Conservation (phyloP, 1,140 invertebrate species). For the Penaeus vannamei region DNA sequence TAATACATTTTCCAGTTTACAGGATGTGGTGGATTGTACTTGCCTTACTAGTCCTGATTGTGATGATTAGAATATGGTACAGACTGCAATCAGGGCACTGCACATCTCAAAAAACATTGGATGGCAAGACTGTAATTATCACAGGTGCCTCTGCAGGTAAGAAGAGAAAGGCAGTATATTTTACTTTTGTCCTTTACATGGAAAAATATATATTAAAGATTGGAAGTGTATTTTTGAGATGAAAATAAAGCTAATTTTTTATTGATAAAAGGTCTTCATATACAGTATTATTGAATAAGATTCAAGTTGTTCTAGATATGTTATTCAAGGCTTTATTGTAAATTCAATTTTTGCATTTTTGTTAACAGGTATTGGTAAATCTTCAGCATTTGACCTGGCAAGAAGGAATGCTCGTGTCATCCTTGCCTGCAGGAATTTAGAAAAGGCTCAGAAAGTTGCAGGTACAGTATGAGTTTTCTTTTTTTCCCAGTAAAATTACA, state of each 20-base stretch:
- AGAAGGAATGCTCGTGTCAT: constrained; percentile 73
- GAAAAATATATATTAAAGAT: too few species aligned
- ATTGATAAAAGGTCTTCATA: too few species aligned
- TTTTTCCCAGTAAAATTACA: background rate
- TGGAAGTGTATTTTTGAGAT: too few species aligned
- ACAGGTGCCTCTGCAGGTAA: constrained; percentile 76
- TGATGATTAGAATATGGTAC: background rate
- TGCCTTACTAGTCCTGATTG: background rate
- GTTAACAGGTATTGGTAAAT: constrained; percentile 74
- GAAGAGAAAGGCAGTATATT: background rate
- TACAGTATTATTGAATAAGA: background rate
- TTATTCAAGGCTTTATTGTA: too few species aligned
- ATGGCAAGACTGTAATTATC: constrained; percentile 75
- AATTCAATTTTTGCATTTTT: background rate
- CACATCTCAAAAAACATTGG: constrained; percentile 50
- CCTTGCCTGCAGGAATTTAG: constrained; percentile 73
- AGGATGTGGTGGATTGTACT: background rate
- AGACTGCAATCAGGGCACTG: constrained; percentile 25
- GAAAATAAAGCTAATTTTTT: too few species aligned
- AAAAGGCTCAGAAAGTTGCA: constrained; percentile 69
- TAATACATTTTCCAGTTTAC: background rate
- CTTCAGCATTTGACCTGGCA: constrained; percentile 73
- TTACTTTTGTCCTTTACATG: background rate
- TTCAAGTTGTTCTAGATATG: too few species aligned
- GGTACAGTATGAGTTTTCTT: constrained; percentile 56